Base-by-base conservation (phyloP, 2,888 invertebrate genomes). In the Bombyx huttoni region DNA sequence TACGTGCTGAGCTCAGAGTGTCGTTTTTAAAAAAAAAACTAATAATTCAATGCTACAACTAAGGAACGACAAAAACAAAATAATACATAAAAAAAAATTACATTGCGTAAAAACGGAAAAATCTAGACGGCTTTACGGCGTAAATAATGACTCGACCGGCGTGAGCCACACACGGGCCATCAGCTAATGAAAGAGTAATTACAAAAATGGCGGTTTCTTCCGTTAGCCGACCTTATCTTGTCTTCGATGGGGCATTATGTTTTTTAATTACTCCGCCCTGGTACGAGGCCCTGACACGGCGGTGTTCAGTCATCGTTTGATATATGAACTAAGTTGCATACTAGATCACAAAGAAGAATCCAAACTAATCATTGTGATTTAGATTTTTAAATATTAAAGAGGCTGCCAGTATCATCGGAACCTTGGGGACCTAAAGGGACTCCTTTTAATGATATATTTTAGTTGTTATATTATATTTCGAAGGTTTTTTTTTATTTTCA, bases 101-200 rank as follows among this genome's bases (percentile, higher is more conserved):
- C 24, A 24, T 24, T 24, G 24, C 24, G 24, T 24, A 24, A 24
- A 24, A 24, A 5, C 24, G 40, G 40, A 40, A 40, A 40, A 40
- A 40, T 40, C 40, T 40, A 40, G 9, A 40, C 12, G 12, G 8
- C 12, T 40, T 40, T 12, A 40, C 40, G 51, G 55, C 52, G 53
- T 58, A 35, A 40, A 48, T 48, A 13, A 34, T 34, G 49, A 56
- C 24, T 24, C 24, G 12, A 7, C 40, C 63, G 57, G 57, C 58
- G 57, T 56, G 62, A 61, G 59, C 59, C 57, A 58, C 59, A 60
- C 58, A 52, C 55, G 53, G 57, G 51, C 82, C 84, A 88, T 88
- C 88, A 88, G 75, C 87, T 88, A 88, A 87, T 88, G 88, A 84
- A 85, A 75, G 74, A 58, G 81, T 84, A 85, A 87, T 88, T 84